phyloP scores from a whole-genome alignment of 2,888 invertebrate genomes.

The Xanthia icteritia region DNA sequence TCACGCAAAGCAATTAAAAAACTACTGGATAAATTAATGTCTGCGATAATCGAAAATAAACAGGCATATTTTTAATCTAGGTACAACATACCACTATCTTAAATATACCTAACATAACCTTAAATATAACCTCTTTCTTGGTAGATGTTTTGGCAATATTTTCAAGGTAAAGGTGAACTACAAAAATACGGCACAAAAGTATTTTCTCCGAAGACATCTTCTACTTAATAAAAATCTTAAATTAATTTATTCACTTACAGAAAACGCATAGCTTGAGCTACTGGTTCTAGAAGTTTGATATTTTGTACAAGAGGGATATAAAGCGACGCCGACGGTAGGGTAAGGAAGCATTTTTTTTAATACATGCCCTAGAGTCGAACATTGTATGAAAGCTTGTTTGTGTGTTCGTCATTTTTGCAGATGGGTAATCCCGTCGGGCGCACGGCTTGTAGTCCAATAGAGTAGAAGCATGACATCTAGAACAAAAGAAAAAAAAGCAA shows the following conservation, averaged over 20 bases:
- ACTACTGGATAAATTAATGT: neutral
- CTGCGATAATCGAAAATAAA: neutral
- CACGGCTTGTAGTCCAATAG: neutral
- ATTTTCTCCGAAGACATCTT: neutral
- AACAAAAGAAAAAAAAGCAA: constrained; percentile 12
- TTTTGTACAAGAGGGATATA: neutral
- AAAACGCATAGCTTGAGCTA: neutral
- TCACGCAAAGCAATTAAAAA: neutral
- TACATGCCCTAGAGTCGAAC: too few species aligned
- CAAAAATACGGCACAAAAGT: too few species aligned
- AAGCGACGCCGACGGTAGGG: neutral
- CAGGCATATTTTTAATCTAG: neutral
- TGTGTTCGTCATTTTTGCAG: neutral
- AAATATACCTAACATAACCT: too few species aligned
- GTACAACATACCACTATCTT: neutral
- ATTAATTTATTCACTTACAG: neutral
- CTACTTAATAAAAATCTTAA: neutral
- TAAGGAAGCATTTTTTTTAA: neutral
- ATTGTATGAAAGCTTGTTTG: neutral
- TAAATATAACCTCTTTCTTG: neutral
- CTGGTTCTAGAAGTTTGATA: too few species aligned
- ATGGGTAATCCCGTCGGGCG: too few species aligned
- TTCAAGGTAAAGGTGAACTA: too few species aligned
- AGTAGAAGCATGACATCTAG: neutral
- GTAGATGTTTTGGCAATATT: neutral